Evolutionary conservation across 1,140 invertebrate species (phyloP).

Genomic region (Euschistus heros): DNA sequence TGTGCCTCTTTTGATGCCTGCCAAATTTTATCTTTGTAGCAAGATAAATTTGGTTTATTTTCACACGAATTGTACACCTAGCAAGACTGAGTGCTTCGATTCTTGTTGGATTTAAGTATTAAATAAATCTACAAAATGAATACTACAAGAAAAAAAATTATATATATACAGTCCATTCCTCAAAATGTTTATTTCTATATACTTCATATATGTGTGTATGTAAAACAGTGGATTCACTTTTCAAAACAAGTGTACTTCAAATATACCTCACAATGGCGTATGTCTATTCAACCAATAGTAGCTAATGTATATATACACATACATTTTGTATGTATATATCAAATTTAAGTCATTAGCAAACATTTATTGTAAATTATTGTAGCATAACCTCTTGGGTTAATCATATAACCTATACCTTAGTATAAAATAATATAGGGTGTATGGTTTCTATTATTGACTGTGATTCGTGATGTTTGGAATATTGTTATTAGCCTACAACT

Average conservation of each 20-base stretch:
- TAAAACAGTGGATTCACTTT: no score
- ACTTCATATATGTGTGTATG: no score
- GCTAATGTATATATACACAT: not conserved
- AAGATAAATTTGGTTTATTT: slow-evolving; percentile 7
- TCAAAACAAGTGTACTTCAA: no score
- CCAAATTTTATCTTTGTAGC: not conserved
- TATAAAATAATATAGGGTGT: slow-evolving; percentile 4
- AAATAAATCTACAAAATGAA: not conserved
- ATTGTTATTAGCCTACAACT: slow-evolving; percentile 12
- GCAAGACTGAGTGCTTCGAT: not conserved
- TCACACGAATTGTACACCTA: slow-evolving; percentile 1
- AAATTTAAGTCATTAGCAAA: slow-evolving; percentile 8
- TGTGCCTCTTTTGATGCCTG: slow-evolving; percentile 6
- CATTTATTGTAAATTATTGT: slow-evolving; percentile 4
- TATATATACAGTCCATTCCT: slow-evolving; percentile 3
- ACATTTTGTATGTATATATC: slow-evolving; percentile 14
- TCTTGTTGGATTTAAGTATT: not conserved
- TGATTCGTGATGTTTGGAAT: slow-evolving; percentile 11
- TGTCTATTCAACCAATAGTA: slow-evolving; percentile 9
- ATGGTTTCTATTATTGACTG: slow-evolving; percentile 12
- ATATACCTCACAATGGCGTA: slow-evolving; percentile 8
- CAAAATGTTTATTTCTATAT: not conserved
- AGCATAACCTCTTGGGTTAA: not conserved
- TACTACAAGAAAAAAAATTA: not conserved
- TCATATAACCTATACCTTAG: not conserved